Evolutionary conservation across 2,113 vertebrate genomes (phyloP).

Genomic region (Strix aluco): DNA sequence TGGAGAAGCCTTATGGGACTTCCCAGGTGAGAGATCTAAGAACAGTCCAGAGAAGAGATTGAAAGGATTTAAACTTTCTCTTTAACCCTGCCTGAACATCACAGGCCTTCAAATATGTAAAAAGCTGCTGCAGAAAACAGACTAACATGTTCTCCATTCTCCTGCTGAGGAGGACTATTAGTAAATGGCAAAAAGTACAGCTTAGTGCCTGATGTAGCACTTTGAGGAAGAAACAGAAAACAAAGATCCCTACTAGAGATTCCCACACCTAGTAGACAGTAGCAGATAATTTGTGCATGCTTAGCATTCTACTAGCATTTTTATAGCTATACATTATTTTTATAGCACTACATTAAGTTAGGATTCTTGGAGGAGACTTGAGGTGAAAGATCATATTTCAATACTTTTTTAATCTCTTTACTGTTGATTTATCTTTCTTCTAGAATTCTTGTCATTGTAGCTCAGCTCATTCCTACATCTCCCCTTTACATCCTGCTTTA

Average conservation of each 20-base stretch:
- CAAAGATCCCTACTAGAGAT: background rate
- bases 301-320: background rate
- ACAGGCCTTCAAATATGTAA: background rate
- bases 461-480: background rate
- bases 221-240: background rate
- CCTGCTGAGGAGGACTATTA: background rate
- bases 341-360: constrained; percentile 3
- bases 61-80: background rate
- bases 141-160: background rate
- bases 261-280: background rate
- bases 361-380: background rate
- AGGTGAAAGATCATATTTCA: constrained; percentile 3
- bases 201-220: background rate
- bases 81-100: background rate
- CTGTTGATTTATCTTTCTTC: background rate
- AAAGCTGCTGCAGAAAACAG: background rate
- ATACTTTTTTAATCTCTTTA: background rate
- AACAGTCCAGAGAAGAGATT: background rate
- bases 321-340: constrained; percentile 25
- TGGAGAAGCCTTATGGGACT: background rate
- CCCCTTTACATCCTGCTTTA: background rate
- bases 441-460: background rate
- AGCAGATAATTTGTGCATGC: background rate
- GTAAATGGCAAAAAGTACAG: background rate
- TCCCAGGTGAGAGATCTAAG: background rate